Conservation (phyloP, 1,140 invertebrate genomes). For the Cyrtorhinus lividipennis region DNA sequence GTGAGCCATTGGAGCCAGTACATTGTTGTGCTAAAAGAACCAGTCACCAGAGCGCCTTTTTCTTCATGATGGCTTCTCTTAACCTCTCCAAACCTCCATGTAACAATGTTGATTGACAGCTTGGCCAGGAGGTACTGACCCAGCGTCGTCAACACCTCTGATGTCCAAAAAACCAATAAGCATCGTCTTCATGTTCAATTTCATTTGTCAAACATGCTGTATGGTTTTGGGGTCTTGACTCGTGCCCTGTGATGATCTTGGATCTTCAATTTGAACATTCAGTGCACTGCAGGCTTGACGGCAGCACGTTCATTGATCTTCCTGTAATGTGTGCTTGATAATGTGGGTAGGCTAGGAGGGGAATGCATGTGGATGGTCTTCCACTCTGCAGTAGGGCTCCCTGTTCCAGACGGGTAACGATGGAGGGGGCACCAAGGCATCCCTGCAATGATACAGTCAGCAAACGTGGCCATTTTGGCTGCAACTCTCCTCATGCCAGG, state of each 20-base stretch:
- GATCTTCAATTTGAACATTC: slow-evolving; percentile 19
- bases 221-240: slow-evolving; percentile 21
- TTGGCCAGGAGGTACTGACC: slow-evolving; percentile 24
- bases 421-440: too few relatives aligned
- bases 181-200: slow-evolving; percentile 27
- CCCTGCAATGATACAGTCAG: too few relatives aligned
- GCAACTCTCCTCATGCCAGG: slow-evolving; percentile 18
- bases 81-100: slow-evolving; percentile 18
- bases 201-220: slow-evolving; percentile 19
- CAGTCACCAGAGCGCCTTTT: slow-evolving; percentile 20
- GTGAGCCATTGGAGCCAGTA: slow-evolving; percentile 25
- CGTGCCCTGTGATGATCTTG: slow-evolving; percentile 17
- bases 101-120: slow-evolving; percentile 21
- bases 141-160: slow-evolving; percentile 25
- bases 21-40: slow-evolving; percentile 29
- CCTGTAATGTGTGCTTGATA: too few relatives aligned
- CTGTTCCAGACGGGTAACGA: too few relatives aligned
- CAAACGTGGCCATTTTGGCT: slow-evolving; percentile 12
- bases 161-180: slow-evolving; percentile 28
- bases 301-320: slow-evolving; percentile 15
- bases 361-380: too few relatives aligned
- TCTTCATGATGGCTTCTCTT: slow-evolving; percentile 18
- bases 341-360: too few relatives aligned
- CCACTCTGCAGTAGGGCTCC: too few relatives aligned
- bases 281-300: slow-evolving; percentile 20